phyloP scores from a whole-genome alignment of 2,888 invertebrate species.

The Argyra leucocephala region DNA sequence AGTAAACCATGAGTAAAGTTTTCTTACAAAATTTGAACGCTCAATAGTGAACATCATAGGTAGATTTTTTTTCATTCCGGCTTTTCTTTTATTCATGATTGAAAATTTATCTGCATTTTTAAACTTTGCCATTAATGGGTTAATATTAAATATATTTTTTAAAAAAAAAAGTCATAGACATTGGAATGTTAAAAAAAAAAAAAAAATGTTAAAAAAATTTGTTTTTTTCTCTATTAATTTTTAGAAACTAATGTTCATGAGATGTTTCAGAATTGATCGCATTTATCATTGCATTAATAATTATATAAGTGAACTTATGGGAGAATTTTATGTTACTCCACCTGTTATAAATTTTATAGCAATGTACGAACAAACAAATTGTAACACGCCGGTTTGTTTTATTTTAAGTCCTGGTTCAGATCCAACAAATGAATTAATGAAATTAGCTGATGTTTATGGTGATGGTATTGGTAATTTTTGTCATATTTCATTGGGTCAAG shows the following conservation, averaged over 20 bases:
- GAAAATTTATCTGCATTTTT: too few relatives aligned
- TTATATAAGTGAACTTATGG: constrained; percentile 74
- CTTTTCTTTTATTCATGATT: too few relatives aligned
- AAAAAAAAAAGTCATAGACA: too few relatives aligned
- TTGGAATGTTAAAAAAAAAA: too few relatives aligned
- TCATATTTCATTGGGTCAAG: constrained; percentile 85
- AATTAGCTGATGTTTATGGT: constrained; percentile 60
- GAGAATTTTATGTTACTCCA: constrained; percentile 79
- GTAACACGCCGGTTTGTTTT: constrained; percentile 80
- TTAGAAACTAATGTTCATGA: constrained; percentile 66
- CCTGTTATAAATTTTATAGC: constrained; percentile 71
- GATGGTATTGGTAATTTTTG: constrained; percentile 70
- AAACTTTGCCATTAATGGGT: too few relatives aligned
- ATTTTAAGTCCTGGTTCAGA: constrained; percentile 90
- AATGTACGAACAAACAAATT: constrained; percentile 76
- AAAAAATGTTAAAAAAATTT: not conserved
- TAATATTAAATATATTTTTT: too few relatives aligned
- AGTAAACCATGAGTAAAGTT: too few relatives aligned
- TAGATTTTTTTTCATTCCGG: too few relatives aligned
- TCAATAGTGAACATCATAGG: too few relatives aligned
- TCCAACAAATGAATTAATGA: constrained; percentile 77
- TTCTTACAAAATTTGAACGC: too few relatives aligned
- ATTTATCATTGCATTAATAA: constrained; percentile 76
- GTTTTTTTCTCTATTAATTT: not conserved
- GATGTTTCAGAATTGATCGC: constrained; percentile 84